Conservation (phyloP, 2,888 invertebrate genomes). For the Hemithea aestivaria region DNA sequence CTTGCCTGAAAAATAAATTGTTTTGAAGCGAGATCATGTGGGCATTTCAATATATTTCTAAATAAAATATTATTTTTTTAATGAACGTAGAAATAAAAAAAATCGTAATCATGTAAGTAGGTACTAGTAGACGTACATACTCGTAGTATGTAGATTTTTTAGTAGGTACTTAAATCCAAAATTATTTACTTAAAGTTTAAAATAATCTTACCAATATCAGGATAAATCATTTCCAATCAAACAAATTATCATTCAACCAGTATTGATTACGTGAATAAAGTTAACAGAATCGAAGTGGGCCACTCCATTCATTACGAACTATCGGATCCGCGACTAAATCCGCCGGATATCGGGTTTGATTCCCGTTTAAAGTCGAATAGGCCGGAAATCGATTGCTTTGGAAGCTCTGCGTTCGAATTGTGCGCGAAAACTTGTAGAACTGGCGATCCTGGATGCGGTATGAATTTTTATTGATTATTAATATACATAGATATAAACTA, state of each 20-base stretch:
- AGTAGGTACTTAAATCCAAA: no score
- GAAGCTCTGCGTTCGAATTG: slow-evolving; percentile 75
- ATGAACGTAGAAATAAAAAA: no score
- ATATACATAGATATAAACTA: no score
- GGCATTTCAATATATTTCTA: no score
- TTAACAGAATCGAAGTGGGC: slow-evolving; percentile 46
- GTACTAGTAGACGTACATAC: no score
- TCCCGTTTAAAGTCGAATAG: slow-evolving; percentile 78
- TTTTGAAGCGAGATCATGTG: no score
- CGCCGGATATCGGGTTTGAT: slow-evolving; percentile 73
- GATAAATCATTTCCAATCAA: not conserved
- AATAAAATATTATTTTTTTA: no score
- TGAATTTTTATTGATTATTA: no score
- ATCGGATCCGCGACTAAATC: slow-evolving; percentile 70
- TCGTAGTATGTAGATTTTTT: no score
- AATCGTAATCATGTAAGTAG: no score
- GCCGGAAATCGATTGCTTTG: slow-evolving; percentile 78
- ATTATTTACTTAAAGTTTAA: no score
- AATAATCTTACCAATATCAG: not conserved
- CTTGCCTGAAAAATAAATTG: no score
- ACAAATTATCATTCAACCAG: not conserved
- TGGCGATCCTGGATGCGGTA: slow-evolving; percentile 36
- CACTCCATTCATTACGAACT: slow-evolving; percentile 66
- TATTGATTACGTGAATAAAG: slow-evolving; percentile 24
- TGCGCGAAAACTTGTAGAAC: slow-evolving; percentile 41